These are phyloP conservation scores for Megalops cyprinoides DNA, from an alignment of 2,797 vertebrate genomes.

Conservation along the genomic window DNA sequence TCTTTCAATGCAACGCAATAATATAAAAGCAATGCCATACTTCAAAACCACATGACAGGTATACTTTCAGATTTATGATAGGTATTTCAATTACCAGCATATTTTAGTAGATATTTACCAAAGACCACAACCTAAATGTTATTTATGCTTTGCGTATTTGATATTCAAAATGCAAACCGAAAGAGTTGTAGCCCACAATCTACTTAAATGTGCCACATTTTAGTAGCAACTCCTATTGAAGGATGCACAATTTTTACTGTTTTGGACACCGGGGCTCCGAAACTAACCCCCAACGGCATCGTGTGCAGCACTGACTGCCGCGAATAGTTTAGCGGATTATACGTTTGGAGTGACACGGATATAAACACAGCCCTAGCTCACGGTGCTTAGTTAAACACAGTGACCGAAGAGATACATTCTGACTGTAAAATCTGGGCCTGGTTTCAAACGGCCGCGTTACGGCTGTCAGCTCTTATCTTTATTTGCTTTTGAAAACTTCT, in stretches of 20 bases:
- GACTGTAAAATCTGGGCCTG: conserved; percentile 66
- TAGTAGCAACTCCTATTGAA: neutral
- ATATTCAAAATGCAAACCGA: neutral
- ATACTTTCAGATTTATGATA: too few species aligned
- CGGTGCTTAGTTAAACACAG: conserved; percentile 58
- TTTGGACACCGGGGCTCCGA: conserved; percentile 29
- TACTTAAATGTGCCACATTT: neutral
- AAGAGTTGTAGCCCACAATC: neutral
- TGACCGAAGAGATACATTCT: conserved; percentile 60
- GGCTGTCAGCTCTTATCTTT: conserved; percentile 85
- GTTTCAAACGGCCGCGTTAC: conserved; percentile 64
- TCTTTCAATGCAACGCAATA: too few species aligned
- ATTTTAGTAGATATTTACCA: too few species aligned
- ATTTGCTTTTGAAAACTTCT: conserved; percentile 87
- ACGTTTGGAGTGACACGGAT: conserved; percentile 54
- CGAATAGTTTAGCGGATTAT: conserved; percentile 52
- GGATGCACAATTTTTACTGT: conserved; percentile 32
- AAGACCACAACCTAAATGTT: too few species aligned
- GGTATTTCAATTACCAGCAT: too few species aligned
- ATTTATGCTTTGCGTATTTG: too few species aligned
- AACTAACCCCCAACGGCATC: conserved; percentile 36
- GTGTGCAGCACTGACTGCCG: conserved; percentile 38
- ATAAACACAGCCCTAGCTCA: conserved; percentile 54
- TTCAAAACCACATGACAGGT: too few species aligned
- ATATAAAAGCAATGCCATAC: too few species aligned